phyloP scores from a whole-genome alignment of 2,888 invertebrate species.

The Lasioglossum malachurum region DNA sequence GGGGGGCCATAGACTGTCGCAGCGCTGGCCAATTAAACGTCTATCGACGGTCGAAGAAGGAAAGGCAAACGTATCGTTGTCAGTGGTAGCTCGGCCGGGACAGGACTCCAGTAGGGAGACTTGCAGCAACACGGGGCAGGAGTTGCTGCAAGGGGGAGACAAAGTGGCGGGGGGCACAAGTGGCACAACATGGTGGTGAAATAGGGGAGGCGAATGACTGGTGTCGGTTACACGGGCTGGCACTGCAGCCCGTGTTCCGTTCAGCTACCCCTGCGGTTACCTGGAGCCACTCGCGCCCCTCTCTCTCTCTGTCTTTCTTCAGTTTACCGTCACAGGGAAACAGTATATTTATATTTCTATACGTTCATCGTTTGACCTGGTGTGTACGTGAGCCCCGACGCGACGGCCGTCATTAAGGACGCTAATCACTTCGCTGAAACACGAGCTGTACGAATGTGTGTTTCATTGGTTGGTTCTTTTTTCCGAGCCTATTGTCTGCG shows the following conservation, averaged over 20 bases:
- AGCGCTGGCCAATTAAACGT: conserved; percentile 58
- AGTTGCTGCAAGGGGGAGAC: conserved; percentile 46
- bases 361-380: conserved; percentile 66
- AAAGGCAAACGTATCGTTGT: conserved; percentile 78
- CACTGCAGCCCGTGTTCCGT: conserved; percentile 75
- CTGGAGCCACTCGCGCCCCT: conserved; percentile 61
- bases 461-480: conserved; percentile 9
- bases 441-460: background rate
- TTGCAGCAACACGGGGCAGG: conserved; percentile 42
- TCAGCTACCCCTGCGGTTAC: conserved; percentile 77
- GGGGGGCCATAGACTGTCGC: conserved; percentile 45
- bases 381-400: conserved; percentile 21
- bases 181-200: conserved; percentile 80
- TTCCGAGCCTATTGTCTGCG: background rate
- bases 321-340: conserved; percentile 20
- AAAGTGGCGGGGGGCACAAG: conserved; percentile 73
- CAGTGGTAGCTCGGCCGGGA: conserved; percentile 51
- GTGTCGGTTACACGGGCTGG: conserved; percentile 84
- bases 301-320: conserved; percentile 11
- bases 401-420: conserved; percentile 49
- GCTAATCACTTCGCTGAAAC: conserved; percentile 50
- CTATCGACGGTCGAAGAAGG: conserved; percentile 64
- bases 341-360: conserved; percentile 71
- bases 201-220: conserved; percentile 81
- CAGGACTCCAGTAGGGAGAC: conserved; percentile 33